Evolutionary conservation across 1,140 invertebrate species (phyloP).

Genomic region (Parapsyche elsis): DNA sequence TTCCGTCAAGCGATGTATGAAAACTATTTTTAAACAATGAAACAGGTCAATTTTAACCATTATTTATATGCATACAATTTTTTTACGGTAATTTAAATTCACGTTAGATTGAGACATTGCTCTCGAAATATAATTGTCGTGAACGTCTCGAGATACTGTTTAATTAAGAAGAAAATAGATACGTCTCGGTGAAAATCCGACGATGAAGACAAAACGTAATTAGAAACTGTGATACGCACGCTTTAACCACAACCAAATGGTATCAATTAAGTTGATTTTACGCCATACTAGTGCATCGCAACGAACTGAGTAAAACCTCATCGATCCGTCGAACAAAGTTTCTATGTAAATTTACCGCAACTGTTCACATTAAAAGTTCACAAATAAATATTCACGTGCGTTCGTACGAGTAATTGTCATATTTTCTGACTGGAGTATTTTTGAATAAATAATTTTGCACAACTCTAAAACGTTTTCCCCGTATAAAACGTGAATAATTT

Average conservation of each 20-base stretch:
- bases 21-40: too few relatives aligned
- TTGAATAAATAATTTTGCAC: neutral
- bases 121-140: neutral
- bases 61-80: too few relatives aligned
- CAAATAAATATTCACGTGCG: neutral
- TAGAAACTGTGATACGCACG: neutral
- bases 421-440: neutral
- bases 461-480: neutral
- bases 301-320: neutral
- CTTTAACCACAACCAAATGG: neutral
- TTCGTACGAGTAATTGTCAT: neutral
- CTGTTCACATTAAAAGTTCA: too few relatives aligned
- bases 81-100: too few relatives aligned
- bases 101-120: too few relatives aligned
- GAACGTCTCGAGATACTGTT: neutral
- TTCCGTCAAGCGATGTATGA: too few relatives aligned
- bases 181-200: neutral
- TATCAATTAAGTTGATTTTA: constrained; percentile 9
- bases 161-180: neutral
- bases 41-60: too few relatives aligned
- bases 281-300: neutral
- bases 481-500: neutral
- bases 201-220: neutral
- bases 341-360: too few relatives aligned
- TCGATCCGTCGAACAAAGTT: neutral